Evolutionary conservation across 2,888 invertebrate genomes (phyloP).

Genomic region (Drosophila pseudotakahashii): DNA sequence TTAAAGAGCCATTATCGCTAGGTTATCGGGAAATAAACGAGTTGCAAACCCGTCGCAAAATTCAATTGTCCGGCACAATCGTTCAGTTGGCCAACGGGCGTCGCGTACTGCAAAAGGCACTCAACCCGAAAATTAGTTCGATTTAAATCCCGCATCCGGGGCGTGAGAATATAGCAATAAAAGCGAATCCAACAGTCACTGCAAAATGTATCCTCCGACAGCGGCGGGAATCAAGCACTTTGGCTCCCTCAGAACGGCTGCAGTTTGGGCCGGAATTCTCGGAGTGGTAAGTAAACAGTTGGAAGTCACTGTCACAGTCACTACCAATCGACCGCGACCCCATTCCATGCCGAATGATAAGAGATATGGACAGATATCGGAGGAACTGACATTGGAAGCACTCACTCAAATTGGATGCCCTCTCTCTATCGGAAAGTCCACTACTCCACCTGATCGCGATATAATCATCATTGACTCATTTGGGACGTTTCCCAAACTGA

Average conservation of each 20-base stretch:
- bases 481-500: slow-evolving; percentile 2
- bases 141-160: slow-evolving; percentile 5
- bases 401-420: slow-evolving; percentile 17
- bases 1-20: slow-evolving; percentile 46
- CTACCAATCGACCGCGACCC: slow-evolving; percentile 40
- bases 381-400: slow-evolving; percentile 21
- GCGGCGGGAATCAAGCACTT: slow-evolving; percentile 60
- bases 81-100: slow-evolving; percentile 57
- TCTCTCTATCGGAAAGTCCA: neutral
- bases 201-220: slow-evolving; percentile 58
- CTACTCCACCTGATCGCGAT: slow-evolving; percentile 2
- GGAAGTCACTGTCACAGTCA: slow-evolving; percentile 2
- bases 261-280: slow-evolving; percentile 62
- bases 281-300: slow-evolving; percentile 62
- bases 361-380: slow-evolving; percentile 4
- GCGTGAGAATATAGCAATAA: slow-evolving; percentile 14
- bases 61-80: slow-evolving; percentile 63
- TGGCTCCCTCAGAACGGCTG: slow-evolving; percentile 49
- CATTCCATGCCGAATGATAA: slow-evolving; percentile 31
- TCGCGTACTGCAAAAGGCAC: slow-evolving; percentile 40
- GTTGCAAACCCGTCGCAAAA: slow-evolving; percentile 35
- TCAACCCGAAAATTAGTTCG: slow-evolving; percentile 47
- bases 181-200: too few species aligned
- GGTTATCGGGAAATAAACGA: slow-evolving; percentile 37
- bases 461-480: slow-evolving; percentile 27